Evolutionary conservation across 1,140 invertebrate species (phyloP).

Genomic region (Geopemphigus sp.): DNA sequence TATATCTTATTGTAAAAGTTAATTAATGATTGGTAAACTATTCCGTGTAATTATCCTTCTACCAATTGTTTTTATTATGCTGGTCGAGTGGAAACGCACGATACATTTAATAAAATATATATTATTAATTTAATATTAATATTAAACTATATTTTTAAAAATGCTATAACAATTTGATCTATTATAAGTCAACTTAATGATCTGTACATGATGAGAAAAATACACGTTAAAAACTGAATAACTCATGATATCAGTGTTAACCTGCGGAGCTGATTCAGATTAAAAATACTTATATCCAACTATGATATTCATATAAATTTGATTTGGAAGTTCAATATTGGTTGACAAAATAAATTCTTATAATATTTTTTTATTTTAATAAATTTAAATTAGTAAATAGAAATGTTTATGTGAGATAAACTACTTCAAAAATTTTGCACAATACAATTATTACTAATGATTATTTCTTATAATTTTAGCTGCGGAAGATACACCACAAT

Average conservation of each 20-base stretch:
- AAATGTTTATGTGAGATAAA: not conserved
- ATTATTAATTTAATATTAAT: not conserved
- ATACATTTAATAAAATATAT: constrained; percentile 4
- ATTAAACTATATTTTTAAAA: not conserved
- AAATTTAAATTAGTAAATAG: not conserved
- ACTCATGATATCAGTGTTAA: constrained; percentile 30
- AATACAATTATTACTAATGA: no score
- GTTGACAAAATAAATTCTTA: not conserved
- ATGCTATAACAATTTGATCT: no score
- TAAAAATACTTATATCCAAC: not conserved
- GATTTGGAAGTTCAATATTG: not conserved
- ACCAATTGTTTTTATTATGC: constrained; percentile 15
- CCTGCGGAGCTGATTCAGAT: constrained; percentile 47
- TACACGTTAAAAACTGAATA: constrained; percentile 16
- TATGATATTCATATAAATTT: not conserved
- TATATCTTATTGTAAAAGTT: not conserved
- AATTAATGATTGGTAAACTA: constrained; percentile 38
- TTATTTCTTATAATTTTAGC: constrained; percentile 59
- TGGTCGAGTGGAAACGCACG: constrained; percentile 44
- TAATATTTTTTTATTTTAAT: no score
- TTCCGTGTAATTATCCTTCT: constrained; percentile 30
- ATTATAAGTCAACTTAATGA: not conserved
- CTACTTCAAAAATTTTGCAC: no score
- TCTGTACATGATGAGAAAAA: constrained; percentile 39
- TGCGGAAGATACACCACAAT: constrained; percentile 97